These are phyloP conservation scores for Artibeus jamaicensis DNA, from an alignment of 2,797 vertebrate species.

Conservation along the genomic window DNA sequence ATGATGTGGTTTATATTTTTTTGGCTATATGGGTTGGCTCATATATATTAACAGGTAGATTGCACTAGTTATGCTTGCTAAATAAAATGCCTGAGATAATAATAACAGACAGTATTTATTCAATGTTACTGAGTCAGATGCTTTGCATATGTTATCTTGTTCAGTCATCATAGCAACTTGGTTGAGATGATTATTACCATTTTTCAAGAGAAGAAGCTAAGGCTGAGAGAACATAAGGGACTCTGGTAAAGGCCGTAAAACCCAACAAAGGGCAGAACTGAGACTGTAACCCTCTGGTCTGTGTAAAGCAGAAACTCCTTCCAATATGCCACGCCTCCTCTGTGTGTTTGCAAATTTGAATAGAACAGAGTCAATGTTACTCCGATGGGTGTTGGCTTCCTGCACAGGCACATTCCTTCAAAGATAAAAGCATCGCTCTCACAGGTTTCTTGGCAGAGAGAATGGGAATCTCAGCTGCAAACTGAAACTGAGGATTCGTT, in stretches of 20 bases:
- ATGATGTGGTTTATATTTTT: not conserved
- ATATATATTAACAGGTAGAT: constrained; percentile 18
- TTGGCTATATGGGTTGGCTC: not conserved
- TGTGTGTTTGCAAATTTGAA: not conserved
- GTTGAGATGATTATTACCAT: not conserved
- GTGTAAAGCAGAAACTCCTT: not conserved
- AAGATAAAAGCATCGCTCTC: constrained; percentile 54
- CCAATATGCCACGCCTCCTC: not conserved
- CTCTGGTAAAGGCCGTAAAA: constrained; percentile 9
- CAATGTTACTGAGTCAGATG: constrained; percentile 6
- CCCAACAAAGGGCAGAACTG: not conserved
- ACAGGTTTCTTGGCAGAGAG: constrained; percentile 45
- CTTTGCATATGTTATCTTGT: constrained; percentile 36
- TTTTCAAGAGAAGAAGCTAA: constrained; percentile 4
- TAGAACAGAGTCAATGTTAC: not conserved
- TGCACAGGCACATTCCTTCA: constrained; percentile 17
- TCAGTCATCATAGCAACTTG: not conserved
- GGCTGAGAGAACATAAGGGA: not conserved
- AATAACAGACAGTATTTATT: constrained; percentile 8
- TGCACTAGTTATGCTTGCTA: not conserved
- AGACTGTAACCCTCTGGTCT: not conserved
- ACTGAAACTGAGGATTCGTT: constrained; percentile 41
- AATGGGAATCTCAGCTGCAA: constrained; percentile 1
- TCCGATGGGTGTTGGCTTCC: constrained; percentile 30
- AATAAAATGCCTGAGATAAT: constrained; percentile 47